Evolutionary conservation across 2,888 invertebrate species (phyloP).

Genomic region (Plagodis pulveraria): DNA sequence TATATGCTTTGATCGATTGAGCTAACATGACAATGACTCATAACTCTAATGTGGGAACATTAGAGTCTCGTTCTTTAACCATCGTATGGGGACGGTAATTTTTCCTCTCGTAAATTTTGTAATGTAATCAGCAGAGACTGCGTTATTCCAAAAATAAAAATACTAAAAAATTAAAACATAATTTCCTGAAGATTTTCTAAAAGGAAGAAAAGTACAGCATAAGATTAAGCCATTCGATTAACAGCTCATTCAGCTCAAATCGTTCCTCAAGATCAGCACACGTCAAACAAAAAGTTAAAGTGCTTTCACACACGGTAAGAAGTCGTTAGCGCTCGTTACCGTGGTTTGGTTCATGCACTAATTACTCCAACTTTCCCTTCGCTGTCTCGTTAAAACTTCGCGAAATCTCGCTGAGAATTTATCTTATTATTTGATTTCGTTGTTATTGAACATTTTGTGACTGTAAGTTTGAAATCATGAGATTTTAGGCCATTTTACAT

Average conservation of each 20-base stretch:
- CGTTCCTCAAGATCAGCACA: constrained; percentile 6
- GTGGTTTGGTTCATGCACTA: constrained; percentile 46
- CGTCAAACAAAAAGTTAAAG: constrained; percentile 23
- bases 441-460: background rate
- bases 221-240: background rate
- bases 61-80: too few relatives aligned
- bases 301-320: constrained; percentile 16
- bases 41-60: too few relatives aligned
- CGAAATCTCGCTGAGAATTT: constrained; percentile 27
- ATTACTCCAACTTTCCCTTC: constrained; percentile 63
- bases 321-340: constrained; percentile 23
- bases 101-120: too few relatives aligned
- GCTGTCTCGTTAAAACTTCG: constrained; percentile 54
- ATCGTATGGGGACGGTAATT: too few relatives aligned
- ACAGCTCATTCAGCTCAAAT: background rate
- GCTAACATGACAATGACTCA: too few relatives aligned
- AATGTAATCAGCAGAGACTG: too few relatives aligned
- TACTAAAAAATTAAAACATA: too few relatives aligned
- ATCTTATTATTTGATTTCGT: background rate
- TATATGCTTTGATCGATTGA: too few relatives aligned
- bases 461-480: too few relatives aligned
- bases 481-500: too few relatives aligned
- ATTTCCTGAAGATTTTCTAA: too few relatives aligned
- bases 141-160: too few relatives aligned
- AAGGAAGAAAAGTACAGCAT: background rate